A percentile compares a stretch with the other conserved stretches of the same genome.
phyloP scores from a whole-genome alignment of 2,113 vertebrate species.

The Seriola quinqueradiata region DNA sequence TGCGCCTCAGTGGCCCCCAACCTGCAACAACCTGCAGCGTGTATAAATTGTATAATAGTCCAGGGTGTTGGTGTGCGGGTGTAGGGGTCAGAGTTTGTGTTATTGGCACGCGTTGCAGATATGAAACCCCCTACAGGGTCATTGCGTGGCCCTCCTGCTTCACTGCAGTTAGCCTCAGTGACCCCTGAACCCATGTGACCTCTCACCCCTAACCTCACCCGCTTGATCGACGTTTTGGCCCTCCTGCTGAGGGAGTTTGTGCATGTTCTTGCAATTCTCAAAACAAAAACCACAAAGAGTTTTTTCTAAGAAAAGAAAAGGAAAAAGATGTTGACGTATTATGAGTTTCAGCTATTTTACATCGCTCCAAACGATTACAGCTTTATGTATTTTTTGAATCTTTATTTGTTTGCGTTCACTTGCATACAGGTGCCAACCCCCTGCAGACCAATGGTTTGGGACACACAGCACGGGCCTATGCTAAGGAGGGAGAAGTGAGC shows the following conservation, averaged over 20 bases:
- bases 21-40: slow-evolving; percentile 53
- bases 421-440: slow-evolving; percentile 91
- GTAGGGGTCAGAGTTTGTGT: slow-evolving; percentile 56
- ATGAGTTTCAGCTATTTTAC: not conserved
- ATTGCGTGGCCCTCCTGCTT: slow-evolving; percentile 42
- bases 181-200: slow-evolving; percentile 77
- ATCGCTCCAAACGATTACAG: not conserved
- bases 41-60: slow-evolving; percentile 47
- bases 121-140: slow-evolving; percentile 68
- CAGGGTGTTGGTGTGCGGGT: slow-evolving; percentile 31
- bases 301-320: not conserved
- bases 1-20: slow-evolving; percentile 30
- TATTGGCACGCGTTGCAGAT: slow-evolving; percentile 74
- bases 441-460: slow-evolving; percentile 93
- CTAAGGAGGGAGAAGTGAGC: slow-evolving; percentile 92
- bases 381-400: not conserved
- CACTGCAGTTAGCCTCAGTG: slow-evolving; percentile 62
- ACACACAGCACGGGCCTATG: slow-evolving; percentile 91
- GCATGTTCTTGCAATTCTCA: slow-evolving; percentile 1
- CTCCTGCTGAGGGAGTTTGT: slow-evolving; percentile 57
- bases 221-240: slow-evolving; percentile 29
- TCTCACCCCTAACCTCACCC: slow-evolving; percentile 56
- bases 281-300: not conserved
- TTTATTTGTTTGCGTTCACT: slow-evolving; percentile 16
- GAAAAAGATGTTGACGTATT: not conserved